A percentile compares a stretch with the other conserved stretches of the same genome.
Conservation (phyloP, 2,797 vertebrate genomes). For the Anisognathus igniventris region DNA sequence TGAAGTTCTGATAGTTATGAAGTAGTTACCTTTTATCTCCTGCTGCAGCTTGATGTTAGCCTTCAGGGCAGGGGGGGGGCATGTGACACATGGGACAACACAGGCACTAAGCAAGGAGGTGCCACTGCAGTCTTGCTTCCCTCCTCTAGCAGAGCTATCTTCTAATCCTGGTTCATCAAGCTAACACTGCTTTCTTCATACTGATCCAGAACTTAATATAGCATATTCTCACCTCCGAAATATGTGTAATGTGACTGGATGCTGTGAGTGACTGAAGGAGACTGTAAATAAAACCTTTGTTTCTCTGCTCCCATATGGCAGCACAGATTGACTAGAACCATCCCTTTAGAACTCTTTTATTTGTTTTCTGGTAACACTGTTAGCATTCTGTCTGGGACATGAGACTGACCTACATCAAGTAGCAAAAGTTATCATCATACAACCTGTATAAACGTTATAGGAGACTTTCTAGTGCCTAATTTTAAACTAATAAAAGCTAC, state of each 20-base stretch:
- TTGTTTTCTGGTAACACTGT: background rate
- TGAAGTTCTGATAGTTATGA: background rate
- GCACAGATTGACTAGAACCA: background rate
- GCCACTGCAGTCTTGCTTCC: background rate
- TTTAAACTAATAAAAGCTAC: background rate
- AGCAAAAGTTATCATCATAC: background rate
- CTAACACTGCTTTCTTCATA: background rate
- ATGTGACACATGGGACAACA: background rate
- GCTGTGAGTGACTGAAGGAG: background rate
- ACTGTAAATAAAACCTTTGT: background rate
- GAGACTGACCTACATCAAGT: background rate
- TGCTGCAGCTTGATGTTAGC: background rate
- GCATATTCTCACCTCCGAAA: background rate
- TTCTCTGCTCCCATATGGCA: background rate
- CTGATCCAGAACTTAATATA: background rate
- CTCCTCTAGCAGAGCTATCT: background rate
- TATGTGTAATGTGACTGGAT: background rate
- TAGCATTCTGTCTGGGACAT: background rate
- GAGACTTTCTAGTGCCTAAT: background rate
- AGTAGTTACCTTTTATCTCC: background rate
- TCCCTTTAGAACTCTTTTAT: background rate
- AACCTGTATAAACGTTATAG: background rate
- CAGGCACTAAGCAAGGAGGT: background rate
- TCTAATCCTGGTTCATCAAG: background rate
- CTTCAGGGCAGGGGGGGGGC: background rate